Evolutionary conservation across 1,140 invertebrate species (phyloP).

Genomic region (Reticulitermes speratus): DNA sequence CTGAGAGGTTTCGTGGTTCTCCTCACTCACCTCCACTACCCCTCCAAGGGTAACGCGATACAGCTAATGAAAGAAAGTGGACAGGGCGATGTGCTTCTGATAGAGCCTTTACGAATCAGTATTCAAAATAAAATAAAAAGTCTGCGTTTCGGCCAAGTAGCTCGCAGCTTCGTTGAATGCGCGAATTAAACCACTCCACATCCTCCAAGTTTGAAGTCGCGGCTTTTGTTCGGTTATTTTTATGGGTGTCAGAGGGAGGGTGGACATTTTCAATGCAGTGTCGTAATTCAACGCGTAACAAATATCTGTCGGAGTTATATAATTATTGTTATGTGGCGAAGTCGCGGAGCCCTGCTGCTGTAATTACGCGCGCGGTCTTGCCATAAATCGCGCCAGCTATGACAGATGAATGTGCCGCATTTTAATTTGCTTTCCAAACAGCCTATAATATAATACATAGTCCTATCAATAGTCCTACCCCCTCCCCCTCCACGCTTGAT

Average conservation of each 20-base stretch:
- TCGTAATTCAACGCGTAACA: constrained; percentile 26
- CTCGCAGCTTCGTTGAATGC: neutral
- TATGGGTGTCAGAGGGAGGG: neutral
- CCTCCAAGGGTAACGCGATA: no score
- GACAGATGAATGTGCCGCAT: constrained; percentile 31
- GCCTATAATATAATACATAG: constrained; percentile 17
- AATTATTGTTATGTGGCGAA: constrained; percentile 22
- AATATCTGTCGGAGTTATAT: constrained; percentile 26
- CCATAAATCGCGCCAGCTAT: constrained; percentile 27
- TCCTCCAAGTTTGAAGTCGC: neutral
- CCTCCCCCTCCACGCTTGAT: neutral
- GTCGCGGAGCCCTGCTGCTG: constrained; percentile 18
- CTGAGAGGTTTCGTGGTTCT: no score
- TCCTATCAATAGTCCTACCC: neutral
- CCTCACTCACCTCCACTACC: no score
- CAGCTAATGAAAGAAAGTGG: no score
- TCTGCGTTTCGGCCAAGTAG: neutral
- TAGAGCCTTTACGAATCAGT: no score
- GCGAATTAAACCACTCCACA: neutral
- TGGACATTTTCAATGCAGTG: constrained; percentile 26
- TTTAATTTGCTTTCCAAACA: constrained; percentile 29
- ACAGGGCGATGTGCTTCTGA: no score
- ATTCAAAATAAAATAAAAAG: no score
- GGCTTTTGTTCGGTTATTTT: constrained; percentile 7
- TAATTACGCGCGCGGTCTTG: constrained; percentile 30